phyloP scores from a whole-genome alignment of 1,140 invertebrate genomes.

The Solen grandis region DNA sequence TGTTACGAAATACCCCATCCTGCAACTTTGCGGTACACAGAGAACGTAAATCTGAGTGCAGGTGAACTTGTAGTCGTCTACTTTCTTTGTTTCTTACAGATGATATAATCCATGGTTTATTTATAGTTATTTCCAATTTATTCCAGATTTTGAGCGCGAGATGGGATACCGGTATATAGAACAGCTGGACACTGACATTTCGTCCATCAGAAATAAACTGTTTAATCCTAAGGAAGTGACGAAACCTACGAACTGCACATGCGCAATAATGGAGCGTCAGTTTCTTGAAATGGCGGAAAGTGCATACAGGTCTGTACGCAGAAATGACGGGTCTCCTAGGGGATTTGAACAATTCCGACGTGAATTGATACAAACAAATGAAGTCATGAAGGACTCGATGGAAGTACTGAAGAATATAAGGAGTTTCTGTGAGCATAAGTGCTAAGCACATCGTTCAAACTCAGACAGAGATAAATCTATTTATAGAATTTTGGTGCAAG shows the following conservation, averaged over 20 bases:
- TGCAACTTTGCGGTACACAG: too few relatives aligned
- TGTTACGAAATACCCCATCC: too few relatives aligned
- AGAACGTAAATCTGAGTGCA: too few relatives aligned
- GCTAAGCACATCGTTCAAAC: slow-evolving; percentile 25
- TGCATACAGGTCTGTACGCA: slow-evolving; percentile 61
- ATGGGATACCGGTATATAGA: slow-evolving; percentile 48
- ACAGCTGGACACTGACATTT: slow-evolving; percentile 44
- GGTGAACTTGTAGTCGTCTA: too few relatives aligned
- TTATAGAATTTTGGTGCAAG: too few relatives aligned
- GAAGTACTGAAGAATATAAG: slow-evolving; percentile 56
- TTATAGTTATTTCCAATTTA: background rate
- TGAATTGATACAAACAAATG: slow-evolving; percentile 65
- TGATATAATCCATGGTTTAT: too few relatives aligned
- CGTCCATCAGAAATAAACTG: slow-evolving; percentile 38
- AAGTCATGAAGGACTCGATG: slow-evolving; percentile 63
- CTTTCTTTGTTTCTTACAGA: too few relatives aligned
- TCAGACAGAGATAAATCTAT: too few relatives aligned
- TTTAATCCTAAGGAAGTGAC: slow-evolving; percentile 13
- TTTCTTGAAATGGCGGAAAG: slow-evolving; percentile 67
- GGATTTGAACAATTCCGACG: slow-evolving; percentile 64
- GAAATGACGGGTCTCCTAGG: slow-evolving; percentile 53
- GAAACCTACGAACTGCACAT: slow-evolving; percentile 61
- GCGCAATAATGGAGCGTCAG: slow-evolving; percentile 64
- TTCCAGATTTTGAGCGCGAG: slow-evolving; percentile 46
- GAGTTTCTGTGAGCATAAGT: slow-evolving; percentile 62